Evolutionary conservation across 2,113 vertebrate genomes (phyloP), one percentile per base, ranked within the genome.

Genomic region (Terrapene triunguis): DNA sequence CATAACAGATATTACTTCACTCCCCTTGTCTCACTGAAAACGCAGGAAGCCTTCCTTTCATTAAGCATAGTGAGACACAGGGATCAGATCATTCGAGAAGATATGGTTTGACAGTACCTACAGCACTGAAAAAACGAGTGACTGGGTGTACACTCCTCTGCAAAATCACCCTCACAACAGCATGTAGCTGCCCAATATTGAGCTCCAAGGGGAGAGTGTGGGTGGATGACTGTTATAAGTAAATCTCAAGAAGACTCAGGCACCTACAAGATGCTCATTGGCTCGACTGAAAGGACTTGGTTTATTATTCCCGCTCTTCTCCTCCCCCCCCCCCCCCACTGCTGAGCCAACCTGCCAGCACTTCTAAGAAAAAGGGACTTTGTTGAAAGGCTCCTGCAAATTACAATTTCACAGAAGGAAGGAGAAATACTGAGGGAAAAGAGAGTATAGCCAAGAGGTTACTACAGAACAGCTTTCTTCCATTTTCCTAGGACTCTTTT

Each of bases 311-410:
- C 72, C 78, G n/a, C 32, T 8, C 84, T 53, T 22, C 21, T 1
- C 6, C 13, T 1, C 9, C 10, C 57, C 19, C 54, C 7, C 16
- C 53, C 32, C 53, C 85, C n/a, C 94, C 93, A 92, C 84, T 96
- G 95, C 95, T 54, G 80, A 91, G 78, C 79, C 53, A 74, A 89
- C 82, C 95, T 97, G 94, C 84, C 90, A 95, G 91, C 92, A 96
- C 82, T 95, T 95, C 91, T 87, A 97, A 97, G 95, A 97, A 97
- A 96, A 82, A 53, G 8, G 16, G 69, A 80, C 96, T 96, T 96
- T 82, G 95, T 32, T 96, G 93, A 95, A 97, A 96, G 91, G 89
- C 87, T 89, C 84, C 87, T 69, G 11, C 80, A 80, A 85, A 95
- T 96, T 95, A 97, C 82, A 96, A 89, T 95, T 97, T 96, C 84